Conservation (phyloP, 2,888 invertebrate genomes). For the Eupithecia abbreviata region DNA sequence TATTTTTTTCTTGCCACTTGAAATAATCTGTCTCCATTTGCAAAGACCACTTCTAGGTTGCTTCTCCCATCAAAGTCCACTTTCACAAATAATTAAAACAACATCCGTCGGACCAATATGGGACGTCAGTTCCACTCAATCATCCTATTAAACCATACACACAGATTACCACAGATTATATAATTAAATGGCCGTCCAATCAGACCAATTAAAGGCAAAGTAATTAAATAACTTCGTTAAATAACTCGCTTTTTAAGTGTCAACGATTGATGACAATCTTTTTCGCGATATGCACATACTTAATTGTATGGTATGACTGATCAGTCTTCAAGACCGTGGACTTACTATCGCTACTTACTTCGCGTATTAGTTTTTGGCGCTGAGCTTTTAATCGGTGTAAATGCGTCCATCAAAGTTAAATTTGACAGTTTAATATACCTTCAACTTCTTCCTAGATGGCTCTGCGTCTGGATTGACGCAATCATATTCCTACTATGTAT, state of each 20-base stretch:
- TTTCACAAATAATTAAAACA: conserved; percentile 40
- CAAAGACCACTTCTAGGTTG: conserved; percentile 1
- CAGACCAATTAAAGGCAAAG: conserved; percentile 37
- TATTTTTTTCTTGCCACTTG: too few relatives aligned
- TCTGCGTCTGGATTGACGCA: too few relatives aligned
- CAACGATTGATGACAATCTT: conserved; percentile 33
- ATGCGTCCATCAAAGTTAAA: not conserved
- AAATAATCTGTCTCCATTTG: not conserved
- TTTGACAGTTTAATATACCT: not conserved
- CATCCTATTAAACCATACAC: conserved; percentile 47
- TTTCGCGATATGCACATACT: conserved; percentile 10
- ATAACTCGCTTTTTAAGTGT: conserved; percentile 34
- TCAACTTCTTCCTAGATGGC: too few relatives aligned
- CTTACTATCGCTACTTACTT: not conserved
- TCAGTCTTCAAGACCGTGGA: not conserved
- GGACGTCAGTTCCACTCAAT: conserved; percentile 45
- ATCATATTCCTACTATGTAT: too few relatives aligned
- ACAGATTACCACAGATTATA: conserved; percentile 44
- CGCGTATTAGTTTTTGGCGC: not conserved
- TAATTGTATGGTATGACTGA: conserved; percentile 9
- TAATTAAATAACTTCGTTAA: conserved; percentile 37
- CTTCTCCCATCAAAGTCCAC: conserved; percentile 38
- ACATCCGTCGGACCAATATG: conserved; percentile 38
- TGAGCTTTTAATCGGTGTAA: not conserved
- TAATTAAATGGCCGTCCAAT: conserved; percentile 42